Percentiles rank a stretch among this genome's conserved stretches.
phyloP scores from a whole-genome alignment of 2,113 vertebrate species.

The Chrysemys picta region DNA sequence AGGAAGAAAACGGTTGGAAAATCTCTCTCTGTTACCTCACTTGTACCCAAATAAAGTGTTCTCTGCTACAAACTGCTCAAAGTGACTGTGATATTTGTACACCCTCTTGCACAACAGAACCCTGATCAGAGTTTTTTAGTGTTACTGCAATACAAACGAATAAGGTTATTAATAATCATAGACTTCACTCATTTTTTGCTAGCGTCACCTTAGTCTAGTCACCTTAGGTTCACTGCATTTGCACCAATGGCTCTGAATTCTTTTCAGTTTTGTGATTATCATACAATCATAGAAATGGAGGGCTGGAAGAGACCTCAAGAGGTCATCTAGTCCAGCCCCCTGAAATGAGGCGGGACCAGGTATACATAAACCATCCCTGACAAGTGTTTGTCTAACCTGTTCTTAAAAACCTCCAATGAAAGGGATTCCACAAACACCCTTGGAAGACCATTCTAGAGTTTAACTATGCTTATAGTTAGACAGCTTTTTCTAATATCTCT shows the following conservation, averaged over 20 bases:
- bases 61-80: constrained; percentile 10
- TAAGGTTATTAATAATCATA: constrained; percentile 26
- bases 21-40: neutral
- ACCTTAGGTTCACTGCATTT: constrained; percentile 1
- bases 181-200: constrained; percentile 5
- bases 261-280: neutral
- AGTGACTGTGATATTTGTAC: constrained; percentile 1
- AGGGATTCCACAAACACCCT: neutral
- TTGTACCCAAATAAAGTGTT: neutral
- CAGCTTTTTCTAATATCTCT: neutral
- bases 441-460: neutral
- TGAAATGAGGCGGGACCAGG: neutral
- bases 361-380: neutral
- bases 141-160: constrained; percentile 21
- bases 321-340: neutral
- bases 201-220: neutral
- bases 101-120: neutral
- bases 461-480: neutral
- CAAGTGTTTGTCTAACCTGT: neutral
- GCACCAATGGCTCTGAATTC: neutral
- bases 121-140: constrained; percentile 23
- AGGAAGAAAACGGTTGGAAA: neutral
- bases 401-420: neutral
- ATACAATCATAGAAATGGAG: neutral
- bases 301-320: neutral